Base-by-base conservation (phyloP, 1,140 invertebrate species). In the Teleogryllus occipitalis region DNA sequence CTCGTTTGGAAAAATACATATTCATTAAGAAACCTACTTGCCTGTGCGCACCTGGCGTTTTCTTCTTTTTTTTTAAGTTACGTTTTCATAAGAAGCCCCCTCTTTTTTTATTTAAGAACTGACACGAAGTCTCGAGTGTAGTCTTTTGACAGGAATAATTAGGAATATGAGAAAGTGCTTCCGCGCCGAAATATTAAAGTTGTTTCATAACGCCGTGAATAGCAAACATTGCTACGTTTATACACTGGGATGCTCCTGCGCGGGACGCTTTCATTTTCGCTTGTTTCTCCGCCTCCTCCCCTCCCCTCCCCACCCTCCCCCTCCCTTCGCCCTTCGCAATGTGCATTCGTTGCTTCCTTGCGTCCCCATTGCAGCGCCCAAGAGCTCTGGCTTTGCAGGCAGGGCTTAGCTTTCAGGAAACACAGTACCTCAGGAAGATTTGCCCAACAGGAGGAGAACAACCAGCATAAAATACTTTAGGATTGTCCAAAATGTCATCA, bases 1-100 rank as follows among this genome's bases (percentile, higher is more conserved):
- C 54, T 65, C 54, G 54, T 65, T 65, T 65, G 54, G 54, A 65
- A 18, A 65, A 65, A 65, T 65, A 65, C 54, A 65, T 65, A 65
- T 65, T 65, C 54, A 65, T 65, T 65, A 7, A 65, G 54, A 65
- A 65, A 65, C 10, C 54, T 65, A 65, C 54, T 65, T 65, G 54
- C 54, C 7, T 65, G 10, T 65, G 54, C 54, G 10, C 18, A 65
- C 54, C 54, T 65, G 54, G 18, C 1, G 10, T 65, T 65, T n/a
- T n/a, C n/a, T n/a, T n/a, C n/a, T n/a, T n/a, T n/a, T n/a, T 65
- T 14, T 65, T 14, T 14, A 65, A 65, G 54, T 3, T 65, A 65
- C 54, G 54, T 65, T 65, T 65, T 65, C 54, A 65, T 65, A 65
- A 65, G 54, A 65, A 65, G 54, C 1, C 54, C 54, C 54, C 18